Evolutionary conservation across 2,888 invertebrate genomes (phyloP).

Genomic region (Drosophila antonietae): DNA sequence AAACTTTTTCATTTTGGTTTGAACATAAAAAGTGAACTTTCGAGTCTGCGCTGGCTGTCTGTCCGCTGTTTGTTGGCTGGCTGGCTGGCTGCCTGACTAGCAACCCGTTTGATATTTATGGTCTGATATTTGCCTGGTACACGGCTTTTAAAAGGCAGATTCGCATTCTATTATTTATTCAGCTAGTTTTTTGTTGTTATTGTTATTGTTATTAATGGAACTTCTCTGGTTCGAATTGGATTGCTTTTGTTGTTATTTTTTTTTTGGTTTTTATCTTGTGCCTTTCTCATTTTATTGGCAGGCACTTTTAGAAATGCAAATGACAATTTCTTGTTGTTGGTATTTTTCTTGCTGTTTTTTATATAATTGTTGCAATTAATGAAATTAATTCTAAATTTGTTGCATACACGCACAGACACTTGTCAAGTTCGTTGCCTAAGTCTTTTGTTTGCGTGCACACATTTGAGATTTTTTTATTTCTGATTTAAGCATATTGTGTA

Average conservation of each 20-base stretch:
- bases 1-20: constrained; percentile 16
- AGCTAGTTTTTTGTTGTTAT: constrained; percentile 58
- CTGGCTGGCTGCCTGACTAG: constrained; percentile 19
- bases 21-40: constrained; percentile 73
- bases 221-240: constrained; percentile 35
- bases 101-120: constrained; percentile 76
- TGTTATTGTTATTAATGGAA: constrained; percentile 62
- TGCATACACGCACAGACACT: constrained; percentile 40
- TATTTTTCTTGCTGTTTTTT: constrained; percentile 25
- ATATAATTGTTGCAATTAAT: constrained; percentile 61
- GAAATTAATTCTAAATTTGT: constrained; percentile 65
- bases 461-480: constrained; percentile 51
- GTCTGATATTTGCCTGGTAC: constrained; percentile 57
- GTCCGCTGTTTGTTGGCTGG: not conserved
- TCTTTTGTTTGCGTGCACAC: constrained; percentile 63
- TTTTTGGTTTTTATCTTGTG: constrained; percentile 36
- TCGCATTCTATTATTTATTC: constrained; percentile 69
- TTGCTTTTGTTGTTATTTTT: constrained; percentile 14
- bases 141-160: constrained; percentile 49
- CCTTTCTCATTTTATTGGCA: constrained; percentile 68
- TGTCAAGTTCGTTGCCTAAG: constrained; percentile 70
- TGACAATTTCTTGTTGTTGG: constrained; percentile 26
- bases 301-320: constrained; percentile 47
- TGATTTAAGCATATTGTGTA: constrained; percentile 62
- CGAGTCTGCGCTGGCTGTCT: constrained; percentile 50